Percentiles rank a stretch among this genome's conserved stretches.
Evolutionary conservation across 2,888 invertebrate genomes (phyloP).

Genomic region (Tenthredo notha): DNA sequence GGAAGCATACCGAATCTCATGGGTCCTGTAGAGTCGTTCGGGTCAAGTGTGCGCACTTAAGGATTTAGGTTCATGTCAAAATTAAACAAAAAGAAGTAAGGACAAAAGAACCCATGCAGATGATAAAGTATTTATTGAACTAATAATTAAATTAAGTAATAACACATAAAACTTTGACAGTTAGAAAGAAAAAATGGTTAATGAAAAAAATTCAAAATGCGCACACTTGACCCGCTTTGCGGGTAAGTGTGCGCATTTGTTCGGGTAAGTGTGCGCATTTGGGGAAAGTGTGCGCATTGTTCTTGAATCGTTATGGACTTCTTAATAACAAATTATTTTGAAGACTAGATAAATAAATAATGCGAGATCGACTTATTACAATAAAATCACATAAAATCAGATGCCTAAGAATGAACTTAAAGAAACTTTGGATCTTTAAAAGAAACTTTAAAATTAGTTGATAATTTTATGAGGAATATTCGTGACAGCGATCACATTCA

Average conservation of each 20-base stretch:
- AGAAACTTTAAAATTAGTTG: neutral
- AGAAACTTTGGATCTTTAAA: neutral
- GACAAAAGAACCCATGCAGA: conserved; percentile 19
- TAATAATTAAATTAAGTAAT: conserved; percentile 20
- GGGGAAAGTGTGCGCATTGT: conserved; percentile 21
- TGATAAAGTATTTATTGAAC: conserved; percentile 13
- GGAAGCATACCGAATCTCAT: too few species aligned
- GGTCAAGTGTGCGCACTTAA: conserved; percentile 41
- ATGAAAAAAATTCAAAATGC: too few species aligned
- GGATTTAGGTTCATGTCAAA: neutral
- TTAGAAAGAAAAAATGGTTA: too few species aligned
- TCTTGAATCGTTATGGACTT: neutral
- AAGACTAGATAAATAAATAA: conserved; percentile 9
- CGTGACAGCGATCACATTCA: neutral
- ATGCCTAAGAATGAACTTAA: neutral
- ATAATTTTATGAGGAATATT: neutral
- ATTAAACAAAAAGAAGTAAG: conserved; percentile 2
- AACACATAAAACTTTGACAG: too few species aligned
- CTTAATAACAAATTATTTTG: neutral
- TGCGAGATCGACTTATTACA: neutral
- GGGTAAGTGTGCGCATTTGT: too few species aligned
- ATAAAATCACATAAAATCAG: conserved; percentile 2
- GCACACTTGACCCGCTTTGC: too few species aligned
- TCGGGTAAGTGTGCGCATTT: conserved; percentile 29
- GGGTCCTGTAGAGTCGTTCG: conserved; percentile 30